Evolutionary conservation across 2,113 vertebrate genomes (phyloP).

Genomic region (Tretioscincus oriximinensis): DNA sequence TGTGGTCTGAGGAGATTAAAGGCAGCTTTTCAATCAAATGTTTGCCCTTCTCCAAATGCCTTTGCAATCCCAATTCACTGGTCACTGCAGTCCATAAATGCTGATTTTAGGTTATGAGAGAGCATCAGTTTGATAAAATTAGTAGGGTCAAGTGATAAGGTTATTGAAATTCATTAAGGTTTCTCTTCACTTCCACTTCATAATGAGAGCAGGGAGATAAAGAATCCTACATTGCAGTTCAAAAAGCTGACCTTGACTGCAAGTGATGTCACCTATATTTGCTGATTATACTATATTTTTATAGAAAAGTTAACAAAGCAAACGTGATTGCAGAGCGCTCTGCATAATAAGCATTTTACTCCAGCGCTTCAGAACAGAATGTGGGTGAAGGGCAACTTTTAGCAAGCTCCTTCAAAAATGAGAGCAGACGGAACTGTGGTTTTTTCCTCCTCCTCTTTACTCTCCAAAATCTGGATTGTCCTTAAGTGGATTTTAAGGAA

Average conservation of each 20-base stretch:
- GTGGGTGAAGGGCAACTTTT: background rate
- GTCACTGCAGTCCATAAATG: too few species aligned
- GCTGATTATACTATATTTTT: background rate
- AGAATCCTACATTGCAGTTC: background rate
- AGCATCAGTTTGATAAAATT: too few species aligned
- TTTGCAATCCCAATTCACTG: too few species aligned
- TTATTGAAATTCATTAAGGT: background rate
- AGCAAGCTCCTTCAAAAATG: background rate
- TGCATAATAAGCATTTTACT: background rate
- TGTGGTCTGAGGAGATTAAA: background rate
- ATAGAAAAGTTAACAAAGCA: background rate
- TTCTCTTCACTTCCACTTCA: background rate
- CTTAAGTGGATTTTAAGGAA: conserved; percentile 23
- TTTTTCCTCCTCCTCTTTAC: rapidly evolving
- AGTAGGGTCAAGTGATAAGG: background rate
- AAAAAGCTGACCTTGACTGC: background rate
- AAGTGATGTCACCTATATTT: background rate
- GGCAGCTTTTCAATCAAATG: too few species aligned
- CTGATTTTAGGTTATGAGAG: too few species aligned
- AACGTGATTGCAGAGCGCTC: rapidly evolving
- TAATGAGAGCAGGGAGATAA: background rate
- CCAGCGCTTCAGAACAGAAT: background rate
- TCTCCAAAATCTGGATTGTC: background rate
- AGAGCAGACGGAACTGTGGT: background rate
- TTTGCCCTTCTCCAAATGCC: too few species aligned